Base-by-base conservation (phyloP, 2,888 invertebrate species). In the Odiellus spinosus region DNA sequence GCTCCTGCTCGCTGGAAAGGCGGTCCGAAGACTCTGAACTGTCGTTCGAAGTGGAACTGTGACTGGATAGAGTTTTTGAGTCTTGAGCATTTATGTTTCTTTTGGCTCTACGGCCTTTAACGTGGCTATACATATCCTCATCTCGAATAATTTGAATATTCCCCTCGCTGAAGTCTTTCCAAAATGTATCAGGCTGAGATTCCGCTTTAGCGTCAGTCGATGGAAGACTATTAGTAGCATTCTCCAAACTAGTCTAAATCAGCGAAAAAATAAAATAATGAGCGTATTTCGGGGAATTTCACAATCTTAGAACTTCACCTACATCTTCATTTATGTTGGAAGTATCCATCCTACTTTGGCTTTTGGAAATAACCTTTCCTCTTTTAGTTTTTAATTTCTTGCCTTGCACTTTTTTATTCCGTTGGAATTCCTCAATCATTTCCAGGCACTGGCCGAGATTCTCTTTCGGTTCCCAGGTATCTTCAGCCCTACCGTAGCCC, bases 381-480 rank as follows among this genome's bases (percentile, higher is more conserved):
- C 26, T 26, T 26, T 26, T 26, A 8, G 26, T 8, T 8, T 26
- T 26, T 6, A 26, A 6, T 26, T 8, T 26, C 26, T 26, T 26
- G 4, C 26, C 26, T 26, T 26, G 26, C 8, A 26, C 26, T 26
- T 26, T 26, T 8, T 26, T 26, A 26, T 26, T 4, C 4, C 8
- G 26, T 26, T 26, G 4, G 8, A 26, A 64, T 21, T 61, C 61
- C 26, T 61, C 59, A 40, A 66, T 59, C 54, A 65, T 57, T 47
- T 64, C 64, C 49, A 58, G 55, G 46, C 64, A 65, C n/a, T 59
- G 58, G 6, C 55, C 53, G 18, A 66, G 58, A 50, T 66, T 65
- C 42, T 63, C 62, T 40, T 57, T 53, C 0, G 65, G 65, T 49
- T 66, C 65, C 63, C 64, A 64, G 8, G 66, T 65, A 50, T 65